Base-by-base conservation (phyloP, 2,888 invertebrate species). In the Perdita meconis region DNA sequence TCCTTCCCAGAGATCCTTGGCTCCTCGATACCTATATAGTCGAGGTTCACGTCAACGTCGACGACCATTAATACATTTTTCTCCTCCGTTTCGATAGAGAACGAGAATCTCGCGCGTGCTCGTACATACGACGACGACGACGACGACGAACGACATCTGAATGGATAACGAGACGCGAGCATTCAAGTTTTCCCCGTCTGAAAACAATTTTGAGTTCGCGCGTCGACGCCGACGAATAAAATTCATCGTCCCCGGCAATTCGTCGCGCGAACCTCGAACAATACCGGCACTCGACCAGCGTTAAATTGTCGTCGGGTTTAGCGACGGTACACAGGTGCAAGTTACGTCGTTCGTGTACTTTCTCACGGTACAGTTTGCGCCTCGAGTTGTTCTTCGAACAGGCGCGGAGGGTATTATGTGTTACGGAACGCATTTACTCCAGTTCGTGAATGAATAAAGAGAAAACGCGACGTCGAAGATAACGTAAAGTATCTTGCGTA, bases 1-100 rank as follows among this genome's bases (percentile, higher is more conserved):
- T 55, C 69, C 65, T 70, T 47, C 44, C 57, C 56, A 69, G 51
- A 69, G 51, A 53, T 65, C 57, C 65, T 51, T 51, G 16, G n/a
- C 16, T 16, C n/a, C 65, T 65, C 38, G n/a, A 69, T 68, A 40
- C 65, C 38, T 38, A n/a, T n/a, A n/a, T n/a, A 51, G 36, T 66
- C 59, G 68, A 68, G 34, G 50, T 22, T 55, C 22, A 2, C 53
- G 68, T 72, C 68, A 72, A 59, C 42, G 16, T 69, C 68, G 50
- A 66, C 44, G 40, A 19, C 66, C 69, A 77, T 77, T 81, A 80
- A 81, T 69, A 68, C 68, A 65, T 81, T 69, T 60, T n/a, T 44
- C 36, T 2, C 59, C 36, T 12, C 36, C 4, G 34, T n/a, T n/a
- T 64, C 50, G 34, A 65, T 78, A 64, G 64, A 59, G 80, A 80